Percentiles rank a stretch among this genome's conserved stretches.
These are phyloP conservation scores for Eupelmus urozonus DNA, from an alignment of 2,888 invertebrate species.

Conservation along the genomic window DNA sequence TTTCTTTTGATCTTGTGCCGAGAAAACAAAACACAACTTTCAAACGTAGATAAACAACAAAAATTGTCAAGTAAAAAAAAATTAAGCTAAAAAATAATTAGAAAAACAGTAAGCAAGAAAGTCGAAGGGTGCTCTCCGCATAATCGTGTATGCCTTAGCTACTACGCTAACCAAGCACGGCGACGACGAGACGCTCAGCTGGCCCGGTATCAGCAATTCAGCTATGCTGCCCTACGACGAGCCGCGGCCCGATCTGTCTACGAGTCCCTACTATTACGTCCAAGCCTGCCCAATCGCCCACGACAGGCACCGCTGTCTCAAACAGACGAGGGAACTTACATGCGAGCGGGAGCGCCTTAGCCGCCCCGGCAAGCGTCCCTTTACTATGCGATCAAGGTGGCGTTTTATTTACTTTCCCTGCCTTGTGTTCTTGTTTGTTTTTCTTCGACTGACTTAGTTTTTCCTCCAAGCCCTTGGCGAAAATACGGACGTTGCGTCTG, in stretches of 20 bases:
- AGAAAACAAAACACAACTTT: too few species aligned
- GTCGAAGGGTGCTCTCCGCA: conserved; percentile 7
- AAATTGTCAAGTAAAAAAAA: neutral
- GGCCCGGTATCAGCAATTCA: conserved; percentile 1
- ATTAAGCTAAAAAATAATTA: neutral
- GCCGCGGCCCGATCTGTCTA: conserved; percentile 2
- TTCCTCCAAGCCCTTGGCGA: too few species aligned
- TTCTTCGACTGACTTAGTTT: too few species aligned
- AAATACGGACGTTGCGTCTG: too few species aligned
- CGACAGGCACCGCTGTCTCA: conserved; percentile 72
- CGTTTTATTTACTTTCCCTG: neutral
- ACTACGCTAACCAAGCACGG: conserved; percentile 69
- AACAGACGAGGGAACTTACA: conserved; percentile 72
- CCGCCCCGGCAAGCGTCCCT: conserved; percentile 45
- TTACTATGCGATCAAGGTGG: conserved; percentile 61
- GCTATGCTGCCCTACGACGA: conserved; percentile 26
- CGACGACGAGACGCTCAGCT: conserved; percentile 61
- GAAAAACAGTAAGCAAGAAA: conserved; percentile 9
- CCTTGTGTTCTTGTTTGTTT: conserved; percentile 1
- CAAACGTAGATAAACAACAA: too few species aligned
- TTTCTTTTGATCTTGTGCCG: too few species aligned
- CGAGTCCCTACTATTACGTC: conserved; percentile 59
- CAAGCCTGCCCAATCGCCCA: conserved; percentile 71
- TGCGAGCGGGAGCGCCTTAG: conserved; percentile 62
- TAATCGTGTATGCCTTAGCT: conserved; percentile 60